Evolutionary conservation across 2,113 vertebrate genomes (phyloP).

Genomic region (Brienomyrus brachyistius): DNA sequence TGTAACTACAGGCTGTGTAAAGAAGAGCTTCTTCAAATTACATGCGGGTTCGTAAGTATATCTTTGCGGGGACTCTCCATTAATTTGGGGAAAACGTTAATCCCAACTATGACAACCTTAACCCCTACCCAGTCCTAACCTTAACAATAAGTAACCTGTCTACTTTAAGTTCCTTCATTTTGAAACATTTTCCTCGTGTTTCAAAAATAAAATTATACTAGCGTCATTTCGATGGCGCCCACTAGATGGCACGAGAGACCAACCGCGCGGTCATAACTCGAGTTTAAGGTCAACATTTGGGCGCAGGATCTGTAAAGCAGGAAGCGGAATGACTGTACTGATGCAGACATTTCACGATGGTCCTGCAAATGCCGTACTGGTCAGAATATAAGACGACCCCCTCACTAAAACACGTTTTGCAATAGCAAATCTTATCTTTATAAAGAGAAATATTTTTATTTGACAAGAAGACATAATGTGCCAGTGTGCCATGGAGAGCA

Average conservation of each 20-base stretch:
- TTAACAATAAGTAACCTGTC: no score
- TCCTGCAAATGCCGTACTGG: background rate
- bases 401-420: background rate
- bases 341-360: background rate
- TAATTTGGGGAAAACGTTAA: no score
- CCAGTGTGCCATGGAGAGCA: background rate
- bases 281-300: background rate
- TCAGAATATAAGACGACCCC: background rate
- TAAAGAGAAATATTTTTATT: background rate
- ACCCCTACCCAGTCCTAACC: no score
- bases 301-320: background rate
- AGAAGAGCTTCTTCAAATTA: no score
- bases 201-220: background rate
- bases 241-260: background rate
- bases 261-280: background rate
- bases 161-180: background rate
- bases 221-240: background rate
- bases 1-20: no score
- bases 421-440: background rate
- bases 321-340: background rate
- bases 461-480: background rate
- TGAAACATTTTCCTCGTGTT: background rate
- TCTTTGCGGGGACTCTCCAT: background rate
- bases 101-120: no score
- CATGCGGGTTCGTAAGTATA: background rate